Percentiles rank a stretch among this genome's conserved stretches.
phyloP scores from a whole-genome alignment of 2,797 vertebrate species.

The Ammospiza maritima region DNA sequence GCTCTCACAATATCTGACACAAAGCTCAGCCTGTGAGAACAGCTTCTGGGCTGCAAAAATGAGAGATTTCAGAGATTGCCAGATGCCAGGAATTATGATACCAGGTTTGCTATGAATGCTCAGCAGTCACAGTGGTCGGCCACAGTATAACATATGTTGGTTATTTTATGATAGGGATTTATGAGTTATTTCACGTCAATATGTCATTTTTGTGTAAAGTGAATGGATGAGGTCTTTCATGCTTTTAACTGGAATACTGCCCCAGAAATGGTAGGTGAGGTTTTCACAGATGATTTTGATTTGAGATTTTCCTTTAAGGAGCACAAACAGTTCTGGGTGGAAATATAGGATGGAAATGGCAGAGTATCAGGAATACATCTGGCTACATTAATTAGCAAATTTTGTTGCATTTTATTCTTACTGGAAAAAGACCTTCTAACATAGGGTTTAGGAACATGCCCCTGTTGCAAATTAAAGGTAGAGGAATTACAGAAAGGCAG shows the following conservation, averaged over 20 bases:
- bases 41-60: background rate
- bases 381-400: background rate
- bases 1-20: background rate
- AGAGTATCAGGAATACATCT: background rate
- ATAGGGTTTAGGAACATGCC: background rate
- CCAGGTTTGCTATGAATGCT: background rate
- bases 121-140: background rate
- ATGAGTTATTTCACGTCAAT: background rate
- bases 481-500: background rate
- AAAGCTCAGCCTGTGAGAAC: background rate
- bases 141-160: background rate
- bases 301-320: background rate
- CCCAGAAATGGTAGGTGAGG: background rate
- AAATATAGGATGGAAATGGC: background rate
- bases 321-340: background rate
- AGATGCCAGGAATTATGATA: background rate
- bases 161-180: background rate
- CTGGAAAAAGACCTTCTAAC: background rate
- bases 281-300: background rate
- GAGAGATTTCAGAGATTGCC: background rate
- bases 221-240: background rate
- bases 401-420: background rate
- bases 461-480: background rate
- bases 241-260: background rate
- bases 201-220: background rate